Evolutionary conservation across 2,113 vertebrate species (phyloP).

Genomic region (Myotis lucifugus): DNA sequence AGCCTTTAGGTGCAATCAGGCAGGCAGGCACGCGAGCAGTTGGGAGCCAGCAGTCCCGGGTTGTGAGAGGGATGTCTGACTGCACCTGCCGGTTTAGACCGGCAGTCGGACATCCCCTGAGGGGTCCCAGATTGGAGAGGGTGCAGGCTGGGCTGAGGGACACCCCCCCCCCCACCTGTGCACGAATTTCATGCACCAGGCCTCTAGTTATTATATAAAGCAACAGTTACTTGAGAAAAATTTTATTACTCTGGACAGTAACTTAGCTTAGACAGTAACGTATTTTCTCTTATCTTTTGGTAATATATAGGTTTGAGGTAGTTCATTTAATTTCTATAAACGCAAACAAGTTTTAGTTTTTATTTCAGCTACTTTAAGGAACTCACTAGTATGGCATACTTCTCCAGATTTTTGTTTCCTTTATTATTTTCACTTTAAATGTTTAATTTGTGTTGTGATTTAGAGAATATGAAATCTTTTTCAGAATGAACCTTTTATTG

Average conservation of each 20-base stretch:
- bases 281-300: not conserved
- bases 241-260: not conserved
- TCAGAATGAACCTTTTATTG: not conserved
- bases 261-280: not conserved
- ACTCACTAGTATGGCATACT: not conserved
- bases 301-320: slow-evolving; percentile 22
- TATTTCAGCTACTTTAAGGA: slow-evolving; percentile 6
- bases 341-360: slow-evolving; percentile 27
- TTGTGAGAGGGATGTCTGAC: no score
- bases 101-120: no score
- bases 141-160: no score
- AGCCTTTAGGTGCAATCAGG: no score
- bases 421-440: slow-evolving; percentile 26
- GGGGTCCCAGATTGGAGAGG: no score
- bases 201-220: not conserved
- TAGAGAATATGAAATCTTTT: not conserved
- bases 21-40: no score
- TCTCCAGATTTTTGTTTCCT: not conserved
- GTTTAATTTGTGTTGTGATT: not conserved
- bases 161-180: no score
- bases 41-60: no score
- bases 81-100: no score
- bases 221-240: not conserved
- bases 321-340: slow-evolving; percentile 34
- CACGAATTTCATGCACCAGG: no score